Base-by-base conservation (phyloP, 2,113 vertebrate genomes). In the Urocolius indicus region DNA sequence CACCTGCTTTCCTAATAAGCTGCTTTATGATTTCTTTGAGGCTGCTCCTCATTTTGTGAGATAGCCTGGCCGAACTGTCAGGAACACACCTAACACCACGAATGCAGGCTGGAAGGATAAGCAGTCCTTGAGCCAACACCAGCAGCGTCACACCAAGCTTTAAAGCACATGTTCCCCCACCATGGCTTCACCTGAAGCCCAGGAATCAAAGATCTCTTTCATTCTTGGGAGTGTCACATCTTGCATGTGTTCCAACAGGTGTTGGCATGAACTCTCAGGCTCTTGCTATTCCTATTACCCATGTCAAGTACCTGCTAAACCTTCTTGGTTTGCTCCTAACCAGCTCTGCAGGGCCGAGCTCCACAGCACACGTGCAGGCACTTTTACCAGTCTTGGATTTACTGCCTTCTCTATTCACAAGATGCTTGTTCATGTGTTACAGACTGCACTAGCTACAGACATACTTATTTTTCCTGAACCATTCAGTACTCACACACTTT, bases 351-450 rank as follows among this genome's bases (percentile, higher is more conserved):
- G 67, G 36, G 11, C 46, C 6, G 54, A 73, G 27, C 29, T 41
- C 29, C 19, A 1, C 26, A 58, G 49, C 2, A 1, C 20, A 36
- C 0, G 12, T 10, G 41, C 4, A 4, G 54, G 30, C 38, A 55
- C 32, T 6, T 8, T 32, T 7, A 12, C 1, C 10, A 45, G 57
- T 12, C 19, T 52, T 22, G n/a, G 27, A 52, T 43, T 26, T 58
- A n/a, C 46, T 29, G 24, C 43, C 22, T 46, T 78, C n/a, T 67
- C 10, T 10, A 30, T 16, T 24, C 8, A 5, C 0, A 14, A 34
- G 36, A 21, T 3, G 17, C 41, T 23, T 52, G 34, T 29, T 43
- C 14, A 51, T 4, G 9, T 16, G 20, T 58, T 41, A 63, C 0
- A 2, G 29, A 52, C 29, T 12, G 34, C 74, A 13, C 26, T 24